These are phyloP conservation scores for Xyrauchen texanus DNA, from an alignment of 2,113 vertebrate species.

Conservation along the genomic window DNA sequence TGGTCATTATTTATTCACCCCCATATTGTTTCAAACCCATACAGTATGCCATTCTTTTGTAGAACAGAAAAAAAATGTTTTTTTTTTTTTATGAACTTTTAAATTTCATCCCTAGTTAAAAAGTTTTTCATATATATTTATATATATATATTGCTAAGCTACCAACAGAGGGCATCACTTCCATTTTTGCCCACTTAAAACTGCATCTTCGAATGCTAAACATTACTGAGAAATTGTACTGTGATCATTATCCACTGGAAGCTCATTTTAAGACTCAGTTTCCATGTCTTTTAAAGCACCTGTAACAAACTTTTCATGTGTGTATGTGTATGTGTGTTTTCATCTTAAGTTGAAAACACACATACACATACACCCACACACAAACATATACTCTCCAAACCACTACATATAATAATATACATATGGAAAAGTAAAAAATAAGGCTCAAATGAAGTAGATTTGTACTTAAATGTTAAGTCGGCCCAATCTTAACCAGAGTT, in stretches of 20 bases:
- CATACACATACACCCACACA: too few species aligned
- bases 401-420: background rate
- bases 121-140: too few species aligned
- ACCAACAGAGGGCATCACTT: constrained; percentile 55
- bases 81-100: too few species aligned
- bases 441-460: background rate
- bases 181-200: constrained; percentile 5
- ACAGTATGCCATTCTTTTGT: too few species aligned
- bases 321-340: too few species aligned
- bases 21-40: too few species aligned
- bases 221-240: background rate
- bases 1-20: too few species aligned
- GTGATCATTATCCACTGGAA: constrained; percentile 3
- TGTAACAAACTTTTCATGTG: background rate
- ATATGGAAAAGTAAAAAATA: background rate
- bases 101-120: too few species aligned
- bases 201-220: constrained; percentile 7
- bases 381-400: background rate
- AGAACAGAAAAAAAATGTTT: too few species aligned
- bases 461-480: too few species aligned
- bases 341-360: too few species aligned
- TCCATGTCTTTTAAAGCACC: background rate
- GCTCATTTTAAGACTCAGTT: constrained; percentile 14
- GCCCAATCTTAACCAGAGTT: constrained; percentile 7
- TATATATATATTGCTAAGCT: constrained; percentile 4